Evolutionary conservation across 2,888 invertebrate species (phyloP), one percentile per base, ranked within the genome.

Genomic region (Luperina nickerlii): DNA sequence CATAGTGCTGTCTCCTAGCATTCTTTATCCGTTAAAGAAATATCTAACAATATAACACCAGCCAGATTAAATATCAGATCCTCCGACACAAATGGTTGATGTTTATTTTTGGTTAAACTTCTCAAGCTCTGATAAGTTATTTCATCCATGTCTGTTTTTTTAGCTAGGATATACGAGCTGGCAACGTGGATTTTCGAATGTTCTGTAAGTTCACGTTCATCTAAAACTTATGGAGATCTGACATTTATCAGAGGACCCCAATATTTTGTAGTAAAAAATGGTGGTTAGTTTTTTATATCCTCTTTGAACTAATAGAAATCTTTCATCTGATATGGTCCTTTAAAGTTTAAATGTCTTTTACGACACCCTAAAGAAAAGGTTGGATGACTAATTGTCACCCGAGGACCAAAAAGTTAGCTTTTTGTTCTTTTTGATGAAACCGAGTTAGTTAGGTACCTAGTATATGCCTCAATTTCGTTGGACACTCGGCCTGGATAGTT

Each of bases 181-280:
- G 87, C 85, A 87, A 85, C 87, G 84, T 85, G 65, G 85, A 84
- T 74, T 83, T 86, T 74, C 18, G 60, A 70, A 18, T 48, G 13
- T 66, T 78, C 27, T 66, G 54, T 77, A 45, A 51, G 54, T 76
- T 76, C 32, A 82, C 60, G 60, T 67, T 63, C 38, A n/a, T 73
- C 63, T 54, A 65, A 71, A 86, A 79, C 62, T 76, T 71, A 79
- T 70, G 66, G 73, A 68, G 48, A 72, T 74, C 73, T 82, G 73
- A 78, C 67, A 72, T 77, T 82, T 86, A 86, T 78, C 63, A 65
- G 63, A 38, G 74, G 54, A 71, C 54, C 76, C 87, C 62, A 70
- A 84, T 54, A 66, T 65, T 72, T 62, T 82, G 60, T 48, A 15
- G 42, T 82, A 73, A 76, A 76, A 82, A 80, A 80, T n/a, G 15